Evolutionary conservation across 2,113 vertebrate species (phyloP), one percentile per base, ranked within the genome.

Genomic region (Meleagris gallopavo): DNA sequence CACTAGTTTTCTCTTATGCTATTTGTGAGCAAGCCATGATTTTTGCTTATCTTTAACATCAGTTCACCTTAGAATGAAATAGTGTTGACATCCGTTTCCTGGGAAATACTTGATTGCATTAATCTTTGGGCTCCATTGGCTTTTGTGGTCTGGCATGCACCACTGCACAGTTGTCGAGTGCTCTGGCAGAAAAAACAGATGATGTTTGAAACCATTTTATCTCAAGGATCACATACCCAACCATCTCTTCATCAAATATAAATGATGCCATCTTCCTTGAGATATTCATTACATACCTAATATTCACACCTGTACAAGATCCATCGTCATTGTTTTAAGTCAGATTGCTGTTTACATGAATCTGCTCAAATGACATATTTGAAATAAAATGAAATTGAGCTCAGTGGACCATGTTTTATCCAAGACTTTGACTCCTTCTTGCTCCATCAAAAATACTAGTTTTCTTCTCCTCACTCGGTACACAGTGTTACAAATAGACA

Each of bases 71-170:
- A 43, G 34, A 83, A 80, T 77, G 24, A 96, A 95, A 80, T 58
- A 1, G 5, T 74, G 48, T 62, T 83, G 75, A 88, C 65, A 45
- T 70, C 62, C 79, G 17, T 70, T 95, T 78, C 45, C 64, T 66
- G 50, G 64, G 69, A 78, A 83, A 46, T 38, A 24, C 5, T 40
- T 20, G 8, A 5, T 43, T 93, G 22, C 8, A 17, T 75, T 84
- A 4, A 15, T 55, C 52, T 86, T 81, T 0, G 8, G 32, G 27
- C 52, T 79, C 29, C 74, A 0, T 29, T 86, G 38, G 29, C 32
- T 94, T 89, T 72, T 89, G 55, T 74, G 73, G 52, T 86, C 69
- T 94, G 95, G 88, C 88, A 89, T 25, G 36, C 29, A 16, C 9
- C 88, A 86, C 29, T 80, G 20, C 8, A 17, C 34, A 81, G 11